Conservation (phyloP, 2,888 invertebrate genomes). For the Zele albiditarsus region DNA sequence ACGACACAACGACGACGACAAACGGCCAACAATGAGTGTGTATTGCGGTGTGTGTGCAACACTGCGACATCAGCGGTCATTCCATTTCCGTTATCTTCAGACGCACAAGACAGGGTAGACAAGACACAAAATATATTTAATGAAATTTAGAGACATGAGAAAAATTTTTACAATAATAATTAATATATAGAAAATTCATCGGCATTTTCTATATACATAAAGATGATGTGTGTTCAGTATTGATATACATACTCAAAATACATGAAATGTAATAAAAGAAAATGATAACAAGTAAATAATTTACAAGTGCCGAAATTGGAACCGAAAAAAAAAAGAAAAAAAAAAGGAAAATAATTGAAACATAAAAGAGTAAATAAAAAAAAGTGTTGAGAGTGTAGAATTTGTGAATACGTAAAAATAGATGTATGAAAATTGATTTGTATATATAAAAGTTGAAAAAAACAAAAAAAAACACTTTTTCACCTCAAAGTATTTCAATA, state of each 20-base stretch:
- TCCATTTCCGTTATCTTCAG: conserved; percentile 56
- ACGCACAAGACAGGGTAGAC: conserved; percentile 52
- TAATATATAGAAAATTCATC: too few species aligned
- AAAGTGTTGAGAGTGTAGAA: conserved; percentile 44
- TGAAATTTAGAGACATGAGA: conserved; percentile 27
- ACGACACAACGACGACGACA: conserved; percentile 6
- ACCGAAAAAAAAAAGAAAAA: conserved; percentile 13
- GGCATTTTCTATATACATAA: conserved; percentile 12
- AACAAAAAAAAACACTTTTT: background rate
- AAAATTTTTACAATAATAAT: conserved; percentile 18
- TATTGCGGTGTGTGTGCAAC: conserved; percentile 41
- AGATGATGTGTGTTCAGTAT: conserved; percentile 15
- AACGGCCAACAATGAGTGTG: background rate
- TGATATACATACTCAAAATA: background rate
- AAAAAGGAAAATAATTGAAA: too few species aligned
- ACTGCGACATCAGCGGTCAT: conserved; percentile 52
- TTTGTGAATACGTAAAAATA: conserved; percentile 22
- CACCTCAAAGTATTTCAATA: conserved; percentile 2
- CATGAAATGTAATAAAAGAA: conserved; percentile 15
- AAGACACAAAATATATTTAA: conserved; percentile 41
- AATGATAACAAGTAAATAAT: conserved; percentile 23
- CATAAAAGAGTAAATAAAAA: conserved; percentile 30
- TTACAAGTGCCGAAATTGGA: conserved; percentile 40
- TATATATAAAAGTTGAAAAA: background rate
- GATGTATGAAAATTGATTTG: background rate